Evolutionary conservation across 2,113 vertebrate species (phyloP), one percentile per base, ranked within the genome.

Genomic region (Pholis gunnellus): DNA sequence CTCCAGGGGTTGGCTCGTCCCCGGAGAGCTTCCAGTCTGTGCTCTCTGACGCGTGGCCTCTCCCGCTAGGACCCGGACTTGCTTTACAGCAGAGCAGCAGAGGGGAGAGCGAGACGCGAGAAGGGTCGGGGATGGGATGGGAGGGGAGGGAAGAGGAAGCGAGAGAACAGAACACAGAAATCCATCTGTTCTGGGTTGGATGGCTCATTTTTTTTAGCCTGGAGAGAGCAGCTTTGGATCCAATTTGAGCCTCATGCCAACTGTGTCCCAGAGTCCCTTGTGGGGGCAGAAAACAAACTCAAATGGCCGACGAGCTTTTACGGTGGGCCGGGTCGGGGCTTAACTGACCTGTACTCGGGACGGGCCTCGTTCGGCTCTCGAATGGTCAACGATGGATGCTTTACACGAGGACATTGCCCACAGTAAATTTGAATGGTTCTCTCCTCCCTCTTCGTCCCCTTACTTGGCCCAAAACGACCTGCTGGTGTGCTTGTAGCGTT

Each of bases 171-270:
- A 86, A 92, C 91, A 90, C 87, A 93, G 82, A 94, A 93, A 94
- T 95, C 95, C 94, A 95, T 96, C 94, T 96, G 95, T 90, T 93
- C 91, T 93, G 86, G 83, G 88, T 94, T 93, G 93, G 91, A 92
- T 84, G 83, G 92, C 92, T 94, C 66, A 75, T 89, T 93, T 94
- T 92, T 94, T 93, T 94, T 93, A 88, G 90, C 93, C 93, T 92
- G 83, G 88, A 94, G 93, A 94, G 93, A 94, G 86, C 86, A 91
- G 93, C 93, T 93, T 94, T 95, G 93, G 93, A 93, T 93, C 93
- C 90, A 94, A 92, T 93, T 94, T 93, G 84, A 87, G 88, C 81
- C 91, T 88, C 85, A 91, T 92, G 93, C 95, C 93, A 95, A 94
- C 90, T 95, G 91, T 94, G 92, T 87, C 92, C 86, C 50, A 77